phyloP scores from a whole-genome alignment of 53 echinoderm and acorn worm species.

The Paracentrotus lividus region DNA sequence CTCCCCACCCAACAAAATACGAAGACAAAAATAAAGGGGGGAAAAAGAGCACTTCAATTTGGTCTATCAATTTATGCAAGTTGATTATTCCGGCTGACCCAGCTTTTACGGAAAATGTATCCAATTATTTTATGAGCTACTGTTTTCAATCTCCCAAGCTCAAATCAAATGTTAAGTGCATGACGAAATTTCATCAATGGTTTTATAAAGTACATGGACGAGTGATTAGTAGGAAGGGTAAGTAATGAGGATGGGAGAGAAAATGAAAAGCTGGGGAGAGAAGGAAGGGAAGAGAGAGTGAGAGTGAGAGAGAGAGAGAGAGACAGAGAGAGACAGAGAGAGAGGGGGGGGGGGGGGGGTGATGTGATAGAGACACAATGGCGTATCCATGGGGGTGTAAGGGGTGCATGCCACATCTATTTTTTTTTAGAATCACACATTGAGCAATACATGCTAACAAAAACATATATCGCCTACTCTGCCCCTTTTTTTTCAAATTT shows the following conservation, averaged over 20 bases:
- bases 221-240: neutral
- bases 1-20: too few species aligned
- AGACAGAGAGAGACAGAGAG: neutral
- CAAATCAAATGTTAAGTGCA: neutral
- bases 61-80: neutral
- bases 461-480: too few species aligned
- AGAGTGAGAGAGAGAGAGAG: neutral
- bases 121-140: neutral
- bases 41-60: neutral
- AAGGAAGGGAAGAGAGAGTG: neutral
- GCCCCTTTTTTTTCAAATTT: too few species aligned
- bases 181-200: neutral
- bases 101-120: neutral
- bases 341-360: neutral
- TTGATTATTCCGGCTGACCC: conserved; percentile 22
- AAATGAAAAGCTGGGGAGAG: neutral
- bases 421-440: too few species aligned
- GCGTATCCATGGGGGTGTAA: too few species aligned
- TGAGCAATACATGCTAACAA: too few species aligned
- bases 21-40: too few species aligned
- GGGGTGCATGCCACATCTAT: too few species aligned
- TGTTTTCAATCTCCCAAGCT: neutral
- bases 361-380: neutral
- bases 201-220: neutral
- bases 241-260: neutral